A percentile compares a stretch with the other conserved stretches of the same genome.
These are phyloP conservation scores for Sialis lutaria DNA, from an alignment of 2,888 invertebrate genomes.

Conservation along the genomic window DNA sequence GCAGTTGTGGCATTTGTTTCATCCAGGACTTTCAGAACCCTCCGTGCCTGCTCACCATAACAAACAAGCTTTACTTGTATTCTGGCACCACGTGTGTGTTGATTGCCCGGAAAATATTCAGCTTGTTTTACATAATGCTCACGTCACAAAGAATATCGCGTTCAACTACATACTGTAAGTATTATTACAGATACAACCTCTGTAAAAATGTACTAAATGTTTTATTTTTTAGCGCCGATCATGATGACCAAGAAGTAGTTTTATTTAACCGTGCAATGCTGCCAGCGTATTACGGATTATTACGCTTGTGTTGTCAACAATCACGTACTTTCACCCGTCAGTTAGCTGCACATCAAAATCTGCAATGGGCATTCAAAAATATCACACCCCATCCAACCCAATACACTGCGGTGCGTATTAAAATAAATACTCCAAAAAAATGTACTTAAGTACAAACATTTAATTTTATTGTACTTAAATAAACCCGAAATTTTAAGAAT, in stretches of 20 bases:
- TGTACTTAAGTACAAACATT: too few relatives aligned
- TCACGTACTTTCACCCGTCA: constrained; percentile 72
- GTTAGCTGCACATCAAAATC: constrained; percentile 82
- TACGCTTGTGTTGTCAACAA: constrained; percentile 80
- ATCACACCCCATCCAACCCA: constrained; percentile 92
- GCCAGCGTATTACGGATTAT: constrained; percentile 78
- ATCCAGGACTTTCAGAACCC: constrained; percentile 86
- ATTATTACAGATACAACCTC: not conserved
- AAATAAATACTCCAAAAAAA: too few relatives aligned
- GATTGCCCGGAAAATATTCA: constrained; percentile 90
- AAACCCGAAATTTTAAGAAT: too few relatives aligned
- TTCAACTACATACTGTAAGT: constrained; percentile 92
- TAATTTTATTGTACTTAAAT: too few relatives aligned
- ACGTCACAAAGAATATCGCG: constrained; percentile 85
- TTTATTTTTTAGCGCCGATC: constrained; percentile 58
- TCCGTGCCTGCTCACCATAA: constrained; percentile 90
- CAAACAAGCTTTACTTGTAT: constrained; percentile 79
- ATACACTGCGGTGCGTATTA: constrained; percentile 50
- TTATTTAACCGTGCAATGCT: constrained; percentile 87
- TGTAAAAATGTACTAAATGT: not conserved
- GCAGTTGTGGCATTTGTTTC: constrained; percentile 87
- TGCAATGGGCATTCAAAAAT: constrained; percentile 93
- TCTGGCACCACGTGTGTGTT: constrained; percentile 85
- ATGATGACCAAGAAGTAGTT: constrained; percentile 90
- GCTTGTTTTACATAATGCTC: constrained; percentile 69